Evolutionary conservation across 2,797 vertebrate species (phyloP), one percentile per base, ranked within the genome.

Genomic region (Microctenopoma stevenorrisi): DNA sequence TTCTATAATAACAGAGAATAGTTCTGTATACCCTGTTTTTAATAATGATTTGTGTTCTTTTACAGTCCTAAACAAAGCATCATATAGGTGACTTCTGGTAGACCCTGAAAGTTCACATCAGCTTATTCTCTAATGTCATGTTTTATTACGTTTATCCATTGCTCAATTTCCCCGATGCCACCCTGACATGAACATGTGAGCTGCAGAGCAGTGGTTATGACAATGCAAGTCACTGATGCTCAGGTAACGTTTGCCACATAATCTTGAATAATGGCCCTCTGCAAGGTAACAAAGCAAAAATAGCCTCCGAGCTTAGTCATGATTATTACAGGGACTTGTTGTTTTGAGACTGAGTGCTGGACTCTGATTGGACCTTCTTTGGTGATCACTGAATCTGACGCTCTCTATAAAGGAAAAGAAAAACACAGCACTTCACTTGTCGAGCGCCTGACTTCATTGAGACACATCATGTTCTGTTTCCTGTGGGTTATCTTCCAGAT

Each of bases 401-500:
- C 16, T 71, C 55, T 81, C 71, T 87, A 91, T 91, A 89, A 85
- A 89, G 88, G 85, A 40, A 13, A 55, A 65, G 67, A 14, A 25
- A 54, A 74, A 68, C 52, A 22, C 44, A 56, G 15, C 15, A 7
- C 50, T 43, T 70, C 71, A 86, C 56, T 67, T 74, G 78, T 60
- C 1, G 35, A 55, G 61, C 28, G 48, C 68, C 44, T 65, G 55
- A 74, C 75, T 42, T 46, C 59, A 55, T 65, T 49, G 59, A 77
- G 61, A 53, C 53, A 52, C 72, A 89, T 76, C 74, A 93, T 93
- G 91, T 82, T 90, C 69, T 85, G 77, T 68, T 69, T 75, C 28
- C 82, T 92, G 57, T 90, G 87, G 84, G 50, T 93, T 38, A 50
- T 91, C 68, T 74, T 92, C 56, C 87, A 82, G 62, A 61, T 53